Evolutionary conservation across 2,113 vertebrate species (phyloP).

Genomic region (Ia io): DNA sequence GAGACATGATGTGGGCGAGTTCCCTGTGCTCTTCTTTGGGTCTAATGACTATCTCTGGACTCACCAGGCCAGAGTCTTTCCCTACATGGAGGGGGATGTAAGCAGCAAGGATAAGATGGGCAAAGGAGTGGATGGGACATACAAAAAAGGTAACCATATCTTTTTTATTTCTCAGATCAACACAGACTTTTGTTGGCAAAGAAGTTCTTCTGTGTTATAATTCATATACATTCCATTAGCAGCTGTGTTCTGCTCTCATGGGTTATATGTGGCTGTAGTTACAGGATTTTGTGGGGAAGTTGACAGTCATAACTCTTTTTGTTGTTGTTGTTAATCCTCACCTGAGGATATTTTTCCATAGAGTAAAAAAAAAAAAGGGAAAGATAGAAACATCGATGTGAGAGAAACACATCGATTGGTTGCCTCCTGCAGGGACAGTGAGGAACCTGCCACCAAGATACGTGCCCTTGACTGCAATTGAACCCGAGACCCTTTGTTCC

Average conservation of each 20-base stretch:
- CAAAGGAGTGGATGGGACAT: conserved; percentile 95
- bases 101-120: conserved; percentile 98
- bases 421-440: no score
- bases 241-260: not conserved
- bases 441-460: no score
- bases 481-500: no score
- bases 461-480: no score
- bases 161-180: not conserved
- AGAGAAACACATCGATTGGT: no score
- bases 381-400: no score
- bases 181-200: not conserved
- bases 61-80: conserved; percentile 97
- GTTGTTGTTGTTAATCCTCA: not conserved
- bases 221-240: not conserved
- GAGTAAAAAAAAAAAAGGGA: not conserved
- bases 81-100: conserved; percentile 98
- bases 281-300: not conserved
- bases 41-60: conserved; percentile 99
- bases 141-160: conserved; percentile 92
- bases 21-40: conserved; percentile 98
- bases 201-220: not conserved
- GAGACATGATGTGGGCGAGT: conserved; percentile 96
- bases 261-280: not conserved
- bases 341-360: not conserved
- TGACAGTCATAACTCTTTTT: not conserved